A percentile compares a stretch with the other conserved stretches of the same genome.
Conservation (phyloP, 1,140 invertebrate genomes). For the Micrasema minimum region DNA sequence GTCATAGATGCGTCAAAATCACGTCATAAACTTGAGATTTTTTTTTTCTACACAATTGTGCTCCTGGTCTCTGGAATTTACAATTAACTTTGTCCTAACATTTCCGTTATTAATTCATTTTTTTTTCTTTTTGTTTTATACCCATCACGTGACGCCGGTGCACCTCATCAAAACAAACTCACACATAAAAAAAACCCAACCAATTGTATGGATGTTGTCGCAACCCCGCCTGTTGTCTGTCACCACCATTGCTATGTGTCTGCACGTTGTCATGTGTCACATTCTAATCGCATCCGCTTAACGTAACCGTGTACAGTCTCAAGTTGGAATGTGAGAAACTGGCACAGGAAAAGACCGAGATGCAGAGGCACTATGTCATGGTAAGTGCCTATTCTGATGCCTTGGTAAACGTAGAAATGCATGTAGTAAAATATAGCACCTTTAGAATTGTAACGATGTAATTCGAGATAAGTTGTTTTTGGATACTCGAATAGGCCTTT, state of each 20-base stretch:
- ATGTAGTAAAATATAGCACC: not conserved
- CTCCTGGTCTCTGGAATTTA: slow-evolving; percentile 37
- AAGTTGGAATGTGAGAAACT: slow-evolving; percentile 96
- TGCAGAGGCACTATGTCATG: slow-evolving; percentile 98
- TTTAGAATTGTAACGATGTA: not conserved
- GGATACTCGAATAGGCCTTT: not conserved
- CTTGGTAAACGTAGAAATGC: not conserved
- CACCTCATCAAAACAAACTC: slow-evolving; percentile 40
- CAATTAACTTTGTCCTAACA: not conserved
- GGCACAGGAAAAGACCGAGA: slow-evolving; percentile 97
- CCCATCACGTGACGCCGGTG: slow-evolving; percentile 43
- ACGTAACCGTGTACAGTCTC: slow-evolving; percentile 73
- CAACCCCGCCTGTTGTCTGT: slow-evolving; percentile 46
- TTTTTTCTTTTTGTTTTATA: slow-evolving; percentile 51
- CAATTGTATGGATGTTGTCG: slow-evolving; percentile 32
- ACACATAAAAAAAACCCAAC: slow-evolving; percentile 33
- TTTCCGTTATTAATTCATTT: slow-evolving; percentile 46
- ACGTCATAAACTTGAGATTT: too few species aligned
- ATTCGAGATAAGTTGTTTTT: not conserved
- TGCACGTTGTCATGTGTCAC: slow-evolving; percentile 44
- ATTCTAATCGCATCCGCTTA: slow-evolving; percentile 53
- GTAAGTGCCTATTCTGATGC: slow-evolving; percentile 71
- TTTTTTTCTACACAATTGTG: too few species aligned
- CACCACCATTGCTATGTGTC: slow-evolving; percentile 43
- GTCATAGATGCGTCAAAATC: too few species aligned